Base-by-base conservation (phyloP, 1,140 invertebrate species). In the Chrysoperla carnea region DNA sequence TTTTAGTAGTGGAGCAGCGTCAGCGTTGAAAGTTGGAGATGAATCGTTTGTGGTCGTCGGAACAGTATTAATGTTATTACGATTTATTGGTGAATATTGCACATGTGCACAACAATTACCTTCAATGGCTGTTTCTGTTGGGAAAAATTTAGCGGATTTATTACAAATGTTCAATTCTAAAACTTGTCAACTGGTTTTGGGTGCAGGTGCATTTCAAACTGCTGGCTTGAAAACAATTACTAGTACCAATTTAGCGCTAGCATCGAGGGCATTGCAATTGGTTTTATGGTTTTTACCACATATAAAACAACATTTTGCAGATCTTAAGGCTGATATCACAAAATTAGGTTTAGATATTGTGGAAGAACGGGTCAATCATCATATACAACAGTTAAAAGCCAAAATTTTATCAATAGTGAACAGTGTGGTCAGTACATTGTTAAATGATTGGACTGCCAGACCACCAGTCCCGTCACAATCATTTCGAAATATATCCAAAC, bases 161-260 rank as follows among this genome's bases (percentile, higher is more conserved):
- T 69, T 93, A 42, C 71, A 84, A 56, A 75, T 80, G 50, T 97
- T 94, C 58, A 98, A 96, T 69, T 93, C 85, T 6, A 75, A 83
- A 49, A 87, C 84, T 46, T 95, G 85, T 65, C 89, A 96, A 58
- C 66, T 99, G 42, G 88, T 99, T 17, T 67, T 98, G 15, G 92
- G 92, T 39, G 94, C 92, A 28, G 92, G 91, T 28, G 93, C 95
- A 2, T 75, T 97, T 54, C 81, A 90, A 55, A 80, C 90, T 46
- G 89, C 90, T 12, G 92, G 93, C 1, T 65, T 98, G 35, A 97
- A 95, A 67, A 95, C 89, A 36, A 99, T 99, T 39, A 93, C 90
- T 1, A 92, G 84, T 46, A 87, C 83, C 35, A 96, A 94, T 68
- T 67, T 98, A 46, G 92, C 89, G 7, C 64, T 98, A 45, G 86